Evolutionary conservation across 2,113 vertebrate species (phyloP).

Genomic region (Rhadina sibilatrix): DNA sequence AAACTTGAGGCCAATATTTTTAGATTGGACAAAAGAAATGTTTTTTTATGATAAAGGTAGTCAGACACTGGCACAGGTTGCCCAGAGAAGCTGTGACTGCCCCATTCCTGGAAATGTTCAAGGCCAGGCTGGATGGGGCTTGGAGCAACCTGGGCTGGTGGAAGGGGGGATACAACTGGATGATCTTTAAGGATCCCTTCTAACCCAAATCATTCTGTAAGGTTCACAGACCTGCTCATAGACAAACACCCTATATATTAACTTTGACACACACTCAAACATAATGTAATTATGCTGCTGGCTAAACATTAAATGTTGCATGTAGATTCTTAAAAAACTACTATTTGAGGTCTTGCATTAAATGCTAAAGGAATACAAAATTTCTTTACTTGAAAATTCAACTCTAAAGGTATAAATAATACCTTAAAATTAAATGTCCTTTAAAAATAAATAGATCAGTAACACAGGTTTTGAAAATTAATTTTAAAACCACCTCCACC

Average conservation of each 20-base stretch:
- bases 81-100: background rate
- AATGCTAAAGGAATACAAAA: background rate
- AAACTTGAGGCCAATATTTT: background rate
- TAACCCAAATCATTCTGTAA: background rate
- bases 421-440: background rate
- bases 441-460: background rate
- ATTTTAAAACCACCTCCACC: background rate
- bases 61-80: background rate
- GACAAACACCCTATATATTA: background rate
- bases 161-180: background rate
- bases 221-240: background rate
- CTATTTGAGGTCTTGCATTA: background rate
- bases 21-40: background rate
- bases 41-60: fast-evolving
- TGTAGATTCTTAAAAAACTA: background rate
- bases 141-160: background rate
- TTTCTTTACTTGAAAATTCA: background rate
- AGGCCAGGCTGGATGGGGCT: background rate
- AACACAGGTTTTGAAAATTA: background rate
- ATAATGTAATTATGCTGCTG: background rate
- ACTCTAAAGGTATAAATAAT: background rate
- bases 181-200: background rate
- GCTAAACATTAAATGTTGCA: background rate
- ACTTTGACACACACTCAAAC: background rate
- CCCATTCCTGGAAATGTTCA: background rate